Evolutionary conservation across 2,888 invertebrate genomes (phyloP), one percentile per base, ranked within the genome.

Genomic region (Teleogryllus oceanicus): DNA sequence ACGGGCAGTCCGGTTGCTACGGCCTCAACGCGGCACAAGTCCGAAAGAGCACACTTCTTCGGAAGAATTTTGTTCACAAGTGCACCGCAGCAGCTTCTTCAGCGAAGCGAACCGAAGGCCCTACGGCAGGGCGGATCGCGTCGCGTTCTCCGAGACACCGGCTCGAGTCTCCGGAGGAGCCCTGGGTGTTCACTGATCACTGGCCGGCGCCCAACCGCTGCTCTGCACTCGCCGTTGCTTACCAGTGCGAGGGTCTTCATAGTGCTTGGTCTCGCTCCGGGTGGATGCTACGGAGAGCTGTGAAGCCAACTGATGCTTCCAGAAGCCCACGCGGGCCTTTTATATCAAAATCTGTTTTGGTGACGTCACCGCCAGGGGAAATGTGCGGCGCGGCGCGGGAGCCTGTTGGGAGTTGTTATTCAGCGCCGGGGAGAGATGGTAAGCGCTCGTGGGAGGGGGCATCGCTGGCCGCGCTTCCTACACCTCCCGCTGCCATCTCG

Each of bases 221-320:
- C 62, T 62, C 16, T 8, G 37, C 76, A 76, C 76, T 24, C 24
- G 13, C 21, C 16, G 76, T 21, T 81, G 50, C 83, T 83, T 83
- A 83, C 83, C 83, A 83, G 81, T 81, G 83, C 82, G 80, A 83
- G 80, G 74, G 81, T 80, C 81, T 82, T 83, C 83, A 83, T 83
- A 81, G 75, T 79, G 81, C 77, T 50, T 82, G 80, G 77, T 75
- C 76, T 79, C 78, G 75, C 79, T 80, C 80, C 74, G 80, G 50
- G 37, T 74, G 80, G 78, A 80, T 80, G 81, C 81, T 80, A 79
- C 62, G 80, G 74, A 80, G 77, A 76, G 21, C 76, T 78, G 78
- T 78, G 76, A 80, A 78, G 81, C 62, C 77, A 80, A 83, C 82
- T 83, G 83, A 82, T 82, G 82, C 78, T 79, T 78, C 62, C 79